A percentile compares a stretch with the other conserved stretches of the same genome.
phyloP scores from a whole-genome alignment of 1,140 invertebrate genomes.

The Cotesia glomerata region DNA sequence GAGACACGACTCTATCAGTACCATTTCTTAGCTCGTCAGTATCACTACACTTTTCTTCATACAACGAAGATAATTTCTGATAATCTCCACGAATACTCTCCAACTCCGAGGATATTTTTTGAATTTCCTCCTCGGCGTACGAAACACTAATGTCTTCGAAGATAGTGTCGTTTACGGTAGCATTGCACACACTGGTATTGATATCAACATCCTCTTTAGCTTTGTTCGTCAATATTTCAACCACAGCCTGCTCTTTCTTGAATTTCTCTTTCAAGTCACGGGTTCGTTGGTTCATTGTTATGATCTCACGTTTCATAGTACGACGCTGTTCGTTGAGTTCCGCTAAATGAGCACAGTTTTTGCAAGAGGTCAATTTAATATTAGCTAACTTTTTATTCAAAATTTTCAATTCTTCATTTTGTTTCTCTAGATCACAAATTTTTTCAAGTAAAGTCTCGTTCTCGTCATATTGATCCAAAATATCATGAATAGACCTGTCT shows the following conservation, averaged over 20 bases:
- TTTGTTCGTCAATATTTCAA: conserved; percentile 40
- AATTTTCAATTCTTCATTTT: conserved; percentile 33
- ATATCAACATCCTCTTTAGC: conserved; percentile 42
- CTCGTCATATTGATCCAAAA: conserved; percentile 25
- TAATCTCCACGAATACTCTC: conserved; percentile 40
- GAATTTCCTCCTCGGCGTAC: conserved; percentile 41
- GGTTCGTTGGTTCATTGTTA: conserved; percentile 41
- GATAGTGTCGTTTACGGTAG: conserved; percentile 34
- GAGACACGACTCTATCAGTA: conserved; percentile 18
- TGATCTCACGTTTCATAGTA: conserved; percentile 44
- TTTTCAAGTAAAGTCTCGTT: conserved; percentile 27
- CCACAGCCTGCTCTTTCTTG: conserved; percentile 37
- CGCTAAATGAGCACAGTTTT: conserved; percentile 41
- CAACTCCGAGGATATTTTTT: conserved; percentile 34
- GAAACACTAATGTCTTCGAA: conserved; percentile 36
- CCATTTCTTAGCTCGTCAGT: conserved; percentile 37
- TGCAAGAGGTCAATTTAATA: conserved; percentile 42
- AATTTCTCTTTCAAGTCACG: conserved; percentile 45
- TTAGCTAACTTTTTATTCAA: conserved; percentile 45
- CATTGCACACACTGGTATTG: conserved; percentile 34
- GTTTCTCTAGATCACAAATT: conserved; percentile 31
- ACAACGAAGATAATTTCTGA: conserved; percentile 30
- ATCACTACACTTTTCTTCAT: conserved; percentile 42
- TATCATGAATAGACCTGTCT: conserved; percentile 6
- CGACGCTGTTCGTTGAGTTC: conserved; percentile 42